Base-by-base conservation (phyloP, 2,888 invertebrate genomes). In the Philereme transversata region DNA sequence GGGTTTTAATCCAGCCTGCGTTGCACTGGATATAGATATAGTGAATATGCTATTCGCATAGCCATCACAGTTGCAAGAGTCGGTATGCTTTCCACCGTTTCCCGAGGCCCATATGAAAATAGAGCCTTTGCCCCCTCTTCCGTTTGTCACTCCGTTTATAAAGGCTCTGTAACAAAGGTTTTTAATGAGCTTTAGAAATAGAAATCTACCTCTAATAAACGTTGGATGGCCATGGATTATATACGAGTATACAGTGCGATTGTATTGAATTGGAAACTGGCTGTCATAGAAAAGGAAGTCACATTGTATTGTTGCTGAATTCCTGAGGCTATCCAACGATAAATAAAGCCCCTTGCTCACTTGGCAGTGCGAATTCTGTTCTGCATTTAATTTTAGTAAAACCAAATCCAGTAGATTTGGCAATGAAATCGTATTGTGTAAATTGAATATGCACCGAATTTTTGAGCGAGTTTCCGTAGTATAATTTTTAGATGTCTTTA, bases 1-100 rank as follows among this genome's bases (percentile, higher is more conserved):
- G 0, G 99, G 99, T 82, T 99, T 98, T 82, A 90, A 95, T 85
- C 98, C 98, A 75, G 97, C 96, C 93, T 99, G 98, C 0, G 99
- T 99, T 5, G 99, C 99, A 83, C 99, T 98, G 57, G 99, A 99
- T 83, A 99, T 98, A 70, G 99, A 99, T 71, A 99, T 94, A 4
- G 99, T 99, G 88, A 99, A 99, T 84, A 99, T 99, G 80, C 98
- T 98, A 90, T 99, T 99, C 45, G 99, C 99, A 88, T 99, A 99
- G 52, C 99, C 99, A 87, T 99, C 99, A 90, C 99, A 99, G 88
- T 99, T 99, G 88, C 99, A 99, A 5, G 98, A 98, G 86, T 99
- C 99, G 0, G 96, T 96, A 81, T 98, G 97, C 69, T 97, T 95
- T 50, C 99, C 98, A 8, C 99, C 99, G 83, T 99, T 99, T 55